Base-by-base conservation (phyloP, 2,797 vertebrate species). In the Botia almorhae region DNA sequence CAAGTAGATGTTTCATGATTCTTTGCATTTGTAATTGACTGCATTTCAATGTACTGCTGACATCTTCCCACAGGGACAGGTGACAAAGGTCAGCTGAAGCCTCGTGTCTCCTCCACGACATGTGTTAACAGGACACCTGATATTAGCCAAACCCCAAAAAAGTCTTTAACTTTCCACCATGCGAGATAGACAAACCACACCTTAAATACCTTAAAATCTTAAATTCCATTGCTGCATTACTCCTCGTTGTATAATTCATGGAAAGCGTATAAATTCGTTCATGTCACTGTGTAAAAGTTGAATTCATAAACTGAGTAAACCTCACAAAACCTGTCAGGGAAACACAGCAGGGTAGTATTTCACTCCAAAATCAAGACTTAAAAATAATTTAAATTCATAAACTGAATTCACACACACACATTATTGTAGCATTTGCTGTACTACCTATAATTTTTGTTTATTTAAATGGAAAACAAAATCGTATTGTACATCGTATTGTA, bases 101-200 rank as follows among this genome's bases (percentile, higher is more conserved):
- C 69, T 73, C 21, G 10, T 65, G 55, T 60, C 55, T 80, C 55
- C 67, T 26, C 39, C 13, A n/a, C n/a, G 29, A 64, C 77, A 70
- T 69, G 80, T 80, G 74, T 7, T n/a, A 68, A 81, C 73, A 50
- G 8, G 64, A 64, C 80, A 50, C 36, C 29, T 61, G 69, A n/a
- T 81, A 29, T 79, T 85, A 78, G 70, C 39, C n/a, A 76, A 76
- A 29, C 29, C 46, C 2, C 55, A 71, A 23, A 78, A 53, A 29
- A 23, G 4, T 55, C 61, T 81, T 67, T 74, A 72, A 74, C 67
- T 58, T 78, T 58, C 39, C 74, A 26, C 60, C 48, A n/a, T 61
- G 23, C 21, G 46, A 79, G 29, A 63, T 63, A 74, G 65, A 84
- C 78, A 84, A 48, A 73, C 77, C 69, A 60, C 67, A 80, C 13